Percentiles rank a stretch among this genome's conserved stretches.
phyloP scores from a whole-genome alignment of 2,888 invertebrate species.

The Ichneumon xanthorius region DNA sequence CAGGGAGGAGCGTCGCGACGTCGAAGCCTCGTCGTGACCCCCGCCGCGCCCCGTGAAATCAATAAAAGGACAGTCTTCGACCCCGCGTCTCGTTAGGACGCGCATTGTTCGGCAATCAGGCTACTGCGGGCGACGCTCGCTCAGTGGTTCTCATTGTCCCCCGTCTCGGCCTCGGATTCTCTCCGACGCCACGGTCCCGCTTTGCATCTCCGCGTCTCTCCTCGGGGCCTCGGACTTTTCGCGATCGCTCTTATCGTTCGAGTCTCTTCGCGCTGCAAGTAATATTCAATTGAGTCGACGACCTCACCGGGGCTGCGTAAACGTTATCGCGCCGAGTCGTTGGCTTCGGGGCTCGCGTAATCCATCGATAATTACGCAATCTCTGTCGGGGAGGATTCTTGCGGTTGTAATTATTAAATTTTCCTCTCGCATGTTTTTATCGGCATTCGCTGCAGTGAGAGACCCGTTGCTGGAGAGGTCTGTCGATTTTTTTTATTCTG shows the following conservation, averaged over 20 bases:
- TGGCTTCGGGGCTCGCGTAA: slow-evolving; percentile 55
- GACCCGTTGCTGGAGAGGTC: too few species aligned
- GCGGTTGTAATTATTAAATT: slow-evolving; percentile 37
- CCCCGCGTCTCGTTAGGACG: slow-evolving; percentile 79
- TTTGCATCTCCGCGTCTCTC: slow-evolving; percentile 15
- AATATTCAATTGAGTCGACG: slow-evolving; percentile 67
- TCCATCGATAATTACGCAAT: slow-evolving; percentile 68
- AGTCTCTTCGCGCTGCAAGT: slow-evolving; percentile 41
- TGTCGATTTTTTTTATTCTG: background rate
- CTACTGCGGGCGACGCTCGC: slow-evolving; percentile 74
- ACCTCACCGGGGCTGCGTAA: slow-evolving; percentile 49
- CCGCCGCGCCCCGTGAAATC: slow-evolving; percentile 74
- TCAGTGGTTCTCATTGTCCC: slow-evolving; percentile 69
- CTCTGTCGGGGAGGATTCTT: slow-evolving; percentile 12
- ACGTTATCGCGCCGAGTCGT: slow-evolving; percentile 54
- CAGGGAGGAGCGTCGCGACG: slow-evolving; percentile 69
- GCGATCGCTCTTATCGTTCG: slow-evolving; percentile 51
- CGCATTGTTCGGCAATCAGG: slow-evolving; percentile 81
- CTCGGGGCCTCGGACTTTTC: slow-evolving; percentile 1
- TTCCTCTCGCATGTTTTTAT: background rate
- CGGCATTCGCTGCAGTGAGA: background rate
- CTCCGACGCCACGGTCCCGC: background rate
- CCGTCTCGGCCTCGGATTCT: slow-evolving; percentile 11
- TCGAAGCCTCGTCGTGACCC: slow-evolving; percentile 72
- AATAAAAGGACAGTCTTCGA: slow-evolving; percentile 80